These are phyloP conservation scores for Opisthocomus hoazin DNA, from an alignment of 2,113 vertebrate species.

Conservation along the genomic window DNA sequence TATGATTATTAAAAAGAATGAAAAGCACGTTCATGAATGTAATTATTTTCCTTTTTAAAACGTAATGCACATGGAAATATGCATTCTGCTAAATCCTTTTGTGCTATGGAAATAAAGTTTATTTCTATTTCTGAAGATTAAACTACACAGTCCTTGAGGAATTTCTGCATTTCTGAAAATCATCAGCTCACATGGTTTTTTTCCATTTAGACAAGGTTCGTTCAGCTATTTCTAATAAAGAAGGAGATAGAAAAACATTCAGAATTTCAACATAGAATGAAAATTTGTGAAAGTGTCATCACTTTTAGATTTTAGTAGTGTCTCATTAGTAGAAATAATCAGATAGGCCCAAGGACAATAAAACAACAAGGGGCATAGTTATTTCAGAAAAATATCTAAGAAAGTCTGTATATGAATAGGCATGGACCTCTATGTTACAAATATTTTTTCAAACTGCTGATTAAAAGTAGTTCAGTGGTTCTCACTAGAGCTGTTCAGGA, in stretches of 20 bases:
- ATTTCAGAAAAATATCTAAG: neutral
- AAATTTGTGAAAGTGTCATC: neutral
- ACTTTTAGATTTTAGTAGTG: neutral
- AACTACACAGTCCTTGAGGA: neutral
- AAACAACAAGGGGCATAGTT: neutral
- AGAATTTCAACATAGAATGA: neutral
- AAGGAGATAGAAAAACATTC: neutral
- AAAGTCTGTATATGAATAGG: neutral
- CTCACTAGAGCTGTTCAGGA: neutral
- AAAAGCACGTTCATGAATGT: neutral
- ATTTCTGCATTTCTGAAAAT: neutral
- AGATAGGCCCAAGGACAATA: neutral
- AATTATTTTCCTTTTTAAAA: neutral
- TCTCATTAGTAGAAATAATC: neutral
- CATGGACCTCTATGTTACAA: neutral
- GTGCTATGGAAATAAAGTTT: neutral
- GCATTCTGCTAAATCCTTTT: neutral
- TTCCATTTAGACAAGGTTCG: neutral
- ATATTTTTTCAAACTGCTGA: neutral
- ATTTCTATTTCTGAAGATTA: neutral
- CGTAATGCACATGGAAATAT: neutral
- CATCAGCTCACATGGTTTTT: neutral
- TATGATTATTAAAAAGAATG: neutral
- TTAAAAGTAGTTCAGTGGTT: neutral
- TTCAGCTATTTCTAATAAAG: neutral